These are phyloP conservation scores for Chymomyza procnemis DNA, from an alignment of 2,888 invertebrate genomes.

Conservation along the genomic window DNA sequence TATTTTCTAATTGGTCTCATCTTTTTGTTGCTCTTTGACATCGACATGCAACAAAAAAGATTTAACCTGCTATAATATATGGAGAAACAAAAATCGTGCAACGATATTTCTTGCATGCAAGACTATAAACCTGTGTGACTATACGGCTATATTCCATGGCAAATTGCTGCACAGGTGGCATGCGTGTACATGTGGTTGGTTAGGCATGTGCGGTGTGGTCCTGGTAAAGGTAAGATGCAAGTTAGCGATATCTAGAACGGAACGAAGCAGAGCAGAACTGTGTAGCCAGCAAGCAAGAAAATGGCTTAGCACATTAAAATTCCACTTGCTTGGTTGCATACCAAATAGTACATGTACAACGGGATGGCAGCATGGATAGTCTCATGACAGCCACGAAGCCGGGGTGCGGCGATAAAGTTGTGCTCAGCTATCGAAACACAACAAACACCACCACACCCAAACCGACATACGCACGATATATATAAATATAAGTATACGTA, in stretches of 20 bases:
- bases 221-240: background rate
- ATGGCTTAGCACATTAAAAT: slow-evolving; percentile 72
- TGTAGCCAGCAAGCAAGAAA: slow-evolving; percentile 51
- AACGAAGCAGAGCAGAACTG: background rate
- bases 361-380: slow-evolving; percentile 15
- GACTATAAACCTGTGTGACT: background rate
- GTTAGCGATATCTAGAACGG: background rate
- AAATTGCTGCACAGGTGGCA: slow-evolving; percentile 46
- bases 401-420: slow-evolving; percentile 9
- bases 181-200: slow-evolving; percentile 41
- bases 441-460: slow-evolving; percentile 5
- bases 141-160: slow-evolving; percentile 45
- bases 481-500: too few species aligned
- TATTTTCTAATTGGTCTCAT: slow-evolving; percentile 12
- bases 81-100: background rate
- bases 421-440: slow-evolving; percentile 55
- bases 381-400: background rate
- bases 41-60: background rate
- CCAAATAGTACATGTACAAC: slow-evolving; percentile 46
- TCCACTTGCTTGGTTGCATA: slow-evolving; percentile 70
- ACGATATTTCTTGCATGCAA: slow-evolving; percentile 5
- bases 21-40: background rate
- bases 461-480: too few species aligned
- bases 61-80: background rate
- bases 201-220: slow-evolving; percentile 24